Conservation (phyloP, 2,113 vertebrate species). For the Carlito syrichta region DNA sequence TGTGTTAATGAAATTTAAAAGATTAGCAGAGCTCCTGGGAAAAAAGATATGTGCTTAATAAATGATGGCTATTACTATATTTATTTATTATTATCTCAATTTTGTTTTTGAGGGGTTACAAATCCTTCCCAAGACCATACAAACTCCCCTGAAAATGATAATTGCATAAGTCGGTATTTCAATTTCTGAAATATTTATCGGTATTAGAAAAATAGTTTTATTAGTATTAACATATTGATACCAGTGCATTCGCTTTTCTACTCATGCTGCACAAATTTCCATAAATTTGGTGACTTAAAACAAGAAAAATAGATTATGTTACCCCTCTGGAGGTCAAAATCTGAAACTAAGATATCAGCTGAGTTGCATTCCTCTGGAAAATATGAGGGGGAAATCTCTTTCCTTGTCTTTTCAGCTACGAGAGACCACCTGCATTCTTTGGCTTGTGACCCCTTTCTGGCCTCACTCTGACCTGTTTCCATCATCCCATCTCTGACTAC, state of each 20-base stretch:
- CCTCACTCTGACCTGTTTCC: background rate
- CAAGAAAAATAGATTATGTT: background rate
- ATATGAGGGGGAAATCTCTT: background rate
- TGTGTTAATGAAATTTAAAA: constrained; percentile 11
- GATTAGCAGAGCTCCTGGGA: background rate
- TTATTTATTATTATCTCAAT: background rate
- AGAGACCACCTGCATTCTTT: background rate
- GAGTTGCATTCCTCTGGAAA: background rate
- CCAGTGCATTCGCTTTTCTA: background rate
- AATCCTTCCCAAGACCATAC: background rate
- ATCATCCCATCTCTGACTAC: background rate
- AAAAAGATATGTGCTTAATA: background rate
- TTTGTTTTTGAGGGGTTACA: background rate
- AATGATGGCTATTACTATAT: background rate
- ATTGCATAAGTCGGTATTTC: background rate
- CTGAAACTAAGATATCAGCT: background rate
- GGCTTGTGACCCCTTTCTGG: background rate
- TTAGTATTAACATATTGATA: background rate
- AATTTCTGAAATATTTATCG: background rate
- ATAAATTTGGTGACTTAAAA: background rate
- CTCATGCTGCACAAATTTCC: background rate
- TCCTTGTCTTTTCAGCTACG: accelerated
- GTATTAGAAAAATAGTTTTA: background rate
- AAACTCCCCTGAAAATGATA: background rate
- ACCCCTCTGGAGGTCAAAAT: background rate